A percentile compares a stretch with the other conserved stretches of the same genome.
These are phyloP conservation scores for Tadarida brasiliensis DNA, from an alignment of 2,797 vertebrate species.

Conservation along the genomic window DNA sequence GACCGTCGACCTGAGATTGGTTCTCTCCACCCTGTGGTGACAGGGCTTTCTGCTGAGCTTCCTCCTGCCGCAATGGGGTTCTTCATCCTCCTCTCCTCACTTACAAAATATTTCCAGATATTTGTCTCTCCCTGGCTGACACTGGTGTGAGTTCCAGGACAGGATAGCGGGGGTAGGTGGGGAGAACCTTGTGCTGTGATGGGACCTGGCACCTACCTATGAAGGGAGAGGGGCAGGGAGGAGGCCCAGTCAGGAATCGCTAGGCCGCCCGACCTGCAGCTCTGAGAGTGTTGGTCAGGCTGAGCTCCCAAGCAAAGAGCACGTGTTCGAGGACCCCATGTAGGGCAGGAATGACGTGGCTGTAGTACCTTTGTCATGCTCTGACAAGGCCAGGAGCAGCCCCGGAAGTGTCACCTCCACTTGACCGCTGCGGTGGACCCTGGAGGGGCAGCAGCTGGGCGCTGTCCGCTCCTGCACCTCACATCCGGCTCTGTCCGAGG, in stretches of 20 bases:
- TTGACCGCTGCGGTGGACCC: neutral
- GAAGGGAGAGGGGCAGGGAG: neutral
- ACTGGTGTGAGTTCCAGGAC: neutral
- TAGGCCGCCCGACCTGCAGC: rapidly evolving
- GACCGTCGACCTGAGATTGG: neutral
- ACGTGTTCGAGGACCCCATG: neutral
- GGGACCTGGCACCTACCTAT: neutral
- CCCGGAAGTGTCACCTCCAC: neutral
- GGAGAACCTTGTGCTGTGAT: neutral
- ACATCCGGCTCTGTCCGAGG: neutral
- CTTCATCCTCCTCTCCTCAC: neutral
- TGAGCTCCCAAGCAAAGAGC: neutral
- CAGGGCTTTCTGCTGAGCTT: neutral
- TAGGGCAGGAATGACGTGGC: neutral
- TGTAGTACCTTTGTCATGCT: neutral
- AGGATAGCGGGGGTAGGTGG: neutral
- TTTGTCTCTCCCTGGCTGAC: neutral
- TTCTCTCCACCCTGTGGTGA: neutral
- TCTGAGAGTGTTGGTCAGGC: neutral
- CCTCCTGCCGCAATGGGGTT: neutral
- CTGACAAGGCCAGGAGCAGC: neutral
- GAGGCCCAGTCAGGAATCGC: neutral
- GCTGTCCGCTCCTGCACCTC: neutral
- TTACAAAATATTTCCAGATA: neutral
- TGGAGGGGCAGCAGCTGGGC: neutral